A percentile compares a stretch with the other conserved stretches of the same genome.
Evolutionary conservation across 1,140 invertebrate species (phyloP).

Genomic region (Grapholita molesta): DNA sequence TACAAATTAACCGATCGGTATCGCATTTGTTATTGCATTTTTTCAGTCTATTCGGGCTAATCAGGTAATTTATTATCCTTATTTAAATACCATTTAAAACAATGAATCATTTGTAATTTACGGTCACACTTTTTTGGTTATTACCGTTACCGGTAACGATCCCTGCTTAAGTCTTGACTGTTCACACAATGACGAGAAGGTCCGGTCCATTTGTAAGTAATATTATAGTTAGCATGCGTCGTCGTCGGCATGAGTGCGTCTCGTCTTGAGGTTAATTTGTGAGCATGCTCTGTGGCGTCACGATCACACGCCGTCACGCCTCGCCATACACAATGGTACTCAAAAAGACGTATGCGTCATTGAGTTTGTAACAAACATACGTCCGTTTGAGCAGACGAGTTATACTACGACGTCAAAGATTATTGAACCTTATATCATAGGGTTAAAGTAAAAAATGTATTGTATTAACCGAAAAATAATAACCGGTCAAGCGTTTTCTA

Average conservation of each 20-base stretch:
- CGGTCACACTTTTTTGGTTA: no score
- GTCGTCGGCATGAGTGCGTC: neutral
- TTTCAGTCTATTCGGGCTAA: no score
- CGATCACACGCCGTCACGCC: slow-evolving; percentile 3
- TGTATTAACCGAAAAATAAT: neutral
- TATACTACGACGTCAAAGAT: neutral
- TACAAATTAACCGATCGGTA: no score
- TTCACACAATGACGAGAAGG: no score
- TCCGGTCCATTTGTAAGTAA: neutral
- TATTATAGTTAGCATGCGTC: neutral
- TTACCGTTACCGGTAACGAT: no score
- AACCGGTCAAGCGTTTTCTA: slow-evolving; percentile 11
- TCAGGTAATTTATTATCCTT: no score
- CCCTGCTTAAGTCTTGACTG: no score
- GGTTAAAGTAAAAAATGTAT: neutral
- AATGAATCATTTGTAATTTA: no score
- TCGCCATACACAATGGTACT: neutral
- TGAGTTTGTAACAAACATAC: neutral
- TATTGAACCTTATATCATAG: neutral
- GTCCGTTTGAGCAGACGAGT: neutral
- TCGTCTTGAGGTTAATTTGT: neutral
- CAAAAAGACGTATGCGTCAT: neutral
- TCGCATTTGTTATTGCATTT: no score
- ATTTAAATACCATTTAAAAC: no score
- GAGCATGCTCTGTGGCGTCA: neutral